phyloP scores from a whole-genome alignment of 2,113 vertebrate species.

The Tursiops truncatus region DNA sequence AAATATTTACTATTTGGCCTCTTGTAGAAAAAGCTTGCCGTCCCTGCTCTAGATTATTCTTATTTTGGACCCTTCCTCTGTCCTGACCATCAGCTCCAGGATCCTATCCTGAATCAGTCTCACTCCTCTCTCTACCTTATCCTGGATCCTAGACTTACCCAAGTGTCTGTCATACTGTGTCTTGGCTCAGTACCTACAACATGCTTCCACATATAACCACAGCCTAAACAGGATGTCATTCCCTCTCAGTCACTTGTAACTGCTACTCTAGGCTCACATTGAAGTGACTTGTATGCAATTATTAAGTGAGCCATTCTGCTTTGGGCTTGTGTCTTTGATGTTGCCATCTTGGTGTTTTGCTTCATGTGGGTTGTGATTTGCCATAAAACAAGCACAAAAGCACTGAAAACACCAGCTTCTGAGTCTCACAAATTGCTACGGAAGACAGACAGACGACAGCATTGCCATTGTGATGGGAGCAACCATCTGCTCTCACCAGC shows the following conservation, averaged over 20 bases:
- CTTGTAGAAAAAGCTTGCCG: neutral
- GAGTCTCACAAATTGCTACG: neutral
- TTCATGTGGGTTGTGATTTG: slow-evolving; percentile 17
- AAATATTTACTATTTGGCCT: neutral
- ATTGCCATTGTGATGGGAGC: neutral
- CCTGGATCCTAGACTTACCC: neutral
- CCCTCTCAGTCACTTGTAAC: too few relatives aligned
- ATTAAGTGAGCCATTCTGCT: neutral
- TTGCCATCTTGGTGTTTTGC: slow-evolving; percentile 15
- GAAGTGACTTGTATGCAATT: neutral
- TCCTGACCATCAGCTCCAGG: neutral
- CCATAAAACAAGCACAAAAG: neutral
- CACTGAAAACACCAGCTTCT: neutral
- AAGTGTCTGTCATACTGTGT: neutral
- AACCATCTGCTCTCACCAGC: neutral
- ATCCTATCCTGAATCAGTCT: neutral
- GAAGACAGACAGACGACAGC: slow-evolving; percentile 21
- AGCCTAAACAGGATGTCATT: neutral
- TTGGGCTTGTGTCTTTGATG: neutral
- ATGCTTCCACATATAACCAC: neutral
- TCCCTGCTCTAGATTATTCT: neutral
- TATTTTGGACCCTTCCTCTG: neutral
- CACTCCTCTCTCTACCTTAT: neutral
- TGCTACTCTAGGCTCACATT: neutral
- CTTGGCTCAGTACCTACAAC: neutral